Evolutionary conservation across 2,888 invertebrate species (phyloP).

Genomic region (Apamea crenata): DNA sequence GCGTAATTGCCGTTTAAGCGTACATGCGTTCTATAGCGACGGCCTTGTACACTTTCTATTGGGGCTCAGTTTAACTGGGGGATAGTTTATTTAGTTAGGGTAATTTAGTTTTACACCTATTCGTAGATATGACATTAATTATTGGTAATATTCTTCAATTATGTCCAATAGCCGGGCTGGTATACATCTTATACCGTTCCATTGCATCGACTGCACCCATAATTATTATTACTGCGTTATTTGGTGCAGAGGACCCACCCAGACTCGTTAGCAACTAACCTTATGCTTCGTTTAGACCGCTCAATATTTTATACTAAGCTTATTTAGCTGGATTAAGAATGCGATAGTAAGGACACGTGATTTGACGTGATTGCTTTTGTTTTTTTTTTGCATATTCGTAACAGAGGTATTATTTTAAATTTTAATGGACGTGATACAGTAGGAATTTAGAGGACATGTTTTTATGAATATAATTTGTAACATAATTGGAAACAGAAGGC

Average conservation of each 20-base stretch:
- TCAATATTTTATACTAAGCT: constrained; percentile 60
- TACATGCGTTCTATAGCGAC: constrained; percentile 51
- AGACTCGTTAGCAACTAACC: constrained; percentile 87
- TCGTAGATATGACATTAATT: constrained; percentile 64
- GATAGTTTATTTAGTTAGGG: constrained; percentile 30
- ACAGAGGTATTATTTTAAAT: constrained; percentile 34
- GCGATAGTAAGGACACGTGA: constrained; percentile 58
- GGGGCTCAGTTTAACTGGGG: constrained; percentile 16
- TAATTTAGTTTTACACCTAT: constrained; percentile 50
- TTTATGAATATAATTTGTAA: constrained; percentile 33
- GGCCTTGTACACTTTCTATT: constrained; percentile 58
- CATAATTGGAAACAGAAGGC: constrained; percentile 42
- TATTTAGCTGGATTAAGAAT: constrained; percentile 63
- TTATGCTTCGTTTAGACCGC: constrained; percentile 81
- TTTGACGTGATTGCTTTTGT: constrained; percentile 54
- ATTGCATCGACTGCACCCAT: constrained; percentile 86
- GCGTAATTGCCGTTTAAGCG: constrained; percentile 66
- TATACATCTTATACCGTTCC: constrained; percentile 75
- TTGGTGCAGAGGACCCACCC: constrained; percentile 88
- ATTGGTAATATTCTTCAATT: constrained; percentile 72
- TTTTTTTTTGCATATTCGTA: constrained; percentile 46
- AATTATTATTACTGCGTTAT: constrained; percentile 86
- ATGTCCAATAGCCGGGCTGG: constrained; percentile 64
- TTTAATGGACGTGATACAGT: constrained; percentile 33
- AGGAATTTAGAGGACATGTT: constrained; percentile 53